Percentiles rank a stretch among this genome's conserved stretches.
These are phyloP conservation scores for Syrrhaptes paradoxus DNA, from an alignment of 2,113 vertebrate genomes.

Conservation along the genomic window DNA sequence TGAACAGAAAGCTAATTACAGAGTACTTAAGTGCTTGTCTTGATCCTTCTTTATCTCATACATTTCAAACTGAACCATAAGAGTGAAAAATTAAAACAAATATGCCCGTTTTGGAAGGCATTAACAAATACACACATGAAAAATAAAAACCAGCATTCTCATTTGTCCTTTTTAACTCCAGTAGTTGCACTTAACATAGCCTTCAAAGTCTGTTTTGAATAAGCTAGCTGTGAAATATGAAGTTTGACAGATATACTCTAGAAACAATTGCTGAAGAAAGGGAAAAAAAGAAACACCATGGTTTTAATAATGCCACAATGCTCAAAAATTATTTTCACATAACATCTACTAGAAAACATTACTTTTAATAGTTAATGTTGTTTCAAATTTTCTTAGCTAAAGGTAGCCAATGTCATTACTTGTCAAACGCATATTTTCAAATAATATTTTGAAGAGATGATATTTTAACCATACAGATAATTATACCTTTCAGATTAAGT, in stretches of 20 bases:
- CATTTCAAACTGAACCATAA: background rate
- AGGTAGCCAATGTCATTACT: background rate
- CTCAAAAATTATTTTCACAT: background rate
- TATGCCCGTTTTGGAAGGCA: background rate
- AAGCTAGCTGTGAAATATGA: slow-evolving; percentile 24
- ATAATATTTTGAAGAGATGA: background rate
- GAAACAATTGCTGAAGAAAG: slow-evolving; percentile 9
- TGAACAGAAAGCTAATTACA: background rate
- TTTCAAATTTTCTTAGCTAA: background rate
- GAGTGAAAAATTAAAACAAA: background rate
- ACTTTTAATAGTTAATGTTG: background rate
- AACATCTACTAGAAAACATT: background rate
- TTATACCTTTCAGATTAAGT: background rate
- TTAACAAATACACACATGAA: background rate
- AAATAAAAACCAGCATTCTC: background rate
- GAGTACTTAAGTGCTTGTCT: background rate
- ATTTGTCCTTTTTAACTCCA: background rate
- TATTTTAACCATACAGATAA: background rate
- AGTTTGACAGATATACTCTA: slow-evolving; percentile 15
- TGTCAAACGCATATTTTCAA: background rate
- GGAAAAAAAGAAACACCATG: background rate
- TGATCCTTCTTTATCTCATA: background rate
- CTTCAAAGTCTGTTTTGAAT: slow-evolving; percentile 34
- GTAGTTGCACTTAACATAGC: background rate
- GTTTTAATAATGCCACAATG: background rate